A percentile compares a stretch with the other conserved stretches of the same genome.
phyloP scores from a whole-genome alignment of 2,888 invertebrate species.

The Dolichomitus sp. region DNA sequence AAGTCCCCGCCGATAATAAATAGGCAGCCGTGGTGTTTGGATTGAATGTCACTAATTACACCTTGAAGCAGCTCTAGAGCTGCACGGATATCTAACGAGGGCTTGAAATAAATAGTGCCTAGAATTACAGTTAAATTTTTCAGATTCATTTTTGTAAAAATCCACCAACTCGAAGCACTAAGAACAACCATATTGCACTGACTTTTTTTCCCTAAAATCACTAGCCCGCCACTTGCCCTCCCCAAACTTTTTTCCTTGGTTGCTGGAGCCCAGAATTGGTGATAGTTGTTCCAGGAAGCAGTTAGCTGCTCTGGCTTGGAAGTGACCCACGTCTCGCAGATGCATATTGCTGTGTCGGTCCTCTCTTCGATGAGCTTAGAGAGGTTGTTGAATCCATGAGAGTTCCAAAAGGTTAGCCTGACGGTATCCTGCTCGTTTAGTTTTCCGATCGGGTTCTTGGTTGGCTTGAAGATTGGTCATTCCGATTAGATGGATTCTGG shows the following conservation, averaged over 20 bases:
- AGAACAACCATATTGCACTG: not conserved
- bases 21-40: not conserved
- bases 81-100: not conserved
- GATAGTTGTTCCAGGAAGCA: not conserved
- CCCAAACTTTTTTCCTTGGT: constrained; percentile 16
- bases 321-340: not conserved
- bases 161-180: not conserved
- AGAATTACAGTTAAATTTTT: not conserved
- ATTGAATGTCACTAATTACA: not conserved
- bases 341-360: not conserved
- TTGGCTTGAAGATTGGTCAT: not conserved
- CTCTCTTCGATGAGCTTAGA: not conserved
- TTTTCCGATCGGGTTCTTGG: not conserved
- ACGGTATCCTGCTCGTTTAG: not conserved
- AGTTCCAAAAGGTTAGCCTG: not conserved
- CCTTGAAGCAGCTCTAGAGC: constrained; percentile 3
- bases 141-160: not conserved
- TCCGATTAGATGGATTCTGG: not conserved
- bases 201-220: not conserved
- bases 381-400: not conserved
- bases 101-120: not conserved
- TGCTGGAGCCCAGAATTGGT: not conserved
- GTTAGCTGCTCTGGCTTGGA: not conserved
- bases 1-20: too few relatives aligned
- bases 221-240: constrained; percentile 4